These are phyloP conservation scores for Lepetodrilus schrolli DNA, from an alignment of 2,888 invertebrate genomes.

Conservation along the genomic window DNA sequence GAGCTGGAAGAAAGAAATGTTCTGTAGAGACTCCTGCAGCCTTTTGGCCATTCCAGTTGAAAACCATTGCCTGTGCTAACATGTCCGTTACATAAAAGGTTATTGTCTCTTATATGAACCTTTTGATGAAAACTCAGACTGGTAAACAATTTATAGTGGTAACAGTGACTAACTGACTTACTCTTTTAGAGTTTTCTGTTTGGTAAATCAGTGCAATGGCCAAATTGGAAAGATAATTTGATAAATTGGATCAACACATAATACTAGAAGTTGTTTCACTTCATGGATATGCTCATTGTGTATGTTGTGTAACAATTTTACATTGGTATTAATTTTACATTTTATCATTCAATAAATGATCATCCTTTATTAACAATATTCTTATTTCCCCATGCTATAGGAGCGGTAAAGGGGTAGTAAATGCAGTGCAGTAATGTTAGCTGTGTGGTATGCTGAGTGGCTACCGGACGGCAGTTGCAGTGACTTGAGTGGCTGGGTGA, in stretches of 20 bases:
- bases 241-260: slow-evolving; percentile 4
- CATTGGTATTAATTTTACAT: slow-evolving; percentile 22
- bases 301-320: slow-evolving; percentile 22
- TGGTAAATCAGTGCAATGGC: slow-evolving; percentile 1
- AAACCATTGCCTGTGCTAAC: neutral
- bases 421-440: slow-evolving; percentile 38
- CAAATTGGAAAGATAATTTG: slow-evolving; percentile 3
- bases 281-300: slow-evolving; percentile 17
- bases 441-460: slow-evolving; percentile 34
- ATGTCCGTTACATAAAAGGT: slow-evolving; percentile 19
- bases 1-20: slow-evolving; percentile 22
- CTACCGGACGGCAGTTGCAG: slow-evolving; percentile 30
- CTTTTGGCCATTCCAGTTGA: neutral
- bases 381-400: slow-evolving; percentile 45
- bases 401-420: slow-evolving; percentile 43
- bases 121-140: slow-evolving; percentile 1
- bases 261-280: slow-evolving; percentile 12
- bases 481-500: slow-evolving; percentile 9
- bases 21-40: neutral
- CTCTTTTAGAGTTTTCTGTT: neutral
- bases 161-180: neutral
- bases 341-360: slow-evolving; percentile 27
- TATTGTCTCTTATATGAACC: slow-evolving; percentile 24
- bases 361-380: slow-evolving; percentile 37
- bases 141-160: neutral